A percentile compares a stretch with the other conserved stretches of the same genome.
Evolutionary conservation across 2,888 invertebrate genomes (phyloP).

Genomic region (Leptinotarsa peninsularis): DNA sequence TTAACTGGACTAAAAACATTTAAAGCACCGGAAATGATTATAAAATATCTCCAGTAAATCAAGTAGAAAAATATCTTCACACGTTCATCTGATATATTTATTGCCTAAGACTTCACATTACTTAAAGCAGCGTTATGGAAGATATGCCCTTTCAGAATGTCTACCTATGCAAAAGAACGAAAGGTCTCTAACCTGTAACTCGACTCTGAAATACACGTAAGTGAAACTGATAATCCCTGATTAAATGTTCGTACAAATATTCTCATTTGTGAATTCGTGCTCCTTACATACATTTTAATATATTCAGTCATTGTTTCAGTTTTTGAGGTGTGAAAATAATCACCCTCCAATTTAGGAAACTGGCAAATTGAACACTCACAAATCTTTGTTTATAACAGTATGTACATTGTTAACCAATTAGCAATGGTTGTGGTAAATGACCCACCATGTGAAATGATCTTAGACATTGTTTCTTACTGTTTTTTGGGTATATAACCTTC

Average conservation of each 20-base stretch:
- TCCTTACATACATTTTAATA: neutral
- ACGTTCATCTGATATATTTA: conserved; percentile 34
- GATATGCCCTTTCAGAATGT: conserved; percentile 33
- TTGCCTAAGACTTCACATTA: conserved; percentile 34
- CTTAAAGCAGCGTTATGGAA: conserved; percentile 21
- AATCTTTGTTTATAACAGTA: neutral
- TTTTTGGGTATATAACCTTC: too few relatives aligned
- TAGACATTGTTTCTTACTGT: neutral
- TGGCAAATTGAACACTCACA: neutral
- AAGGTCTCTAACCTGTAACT: conserved; percentile 32
- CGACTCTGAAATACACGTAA: conserved; percentile 28
- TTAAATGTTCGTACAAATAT: neutral
- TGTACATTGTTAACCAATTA: conserved; percentile 13
- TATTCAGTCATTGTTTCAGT: neutral
- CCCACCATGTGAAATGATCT: conserved; percentile 6
- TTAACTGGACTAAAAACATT: conserved; percentile 13
- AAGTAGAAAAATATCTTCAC: conserved; percentile 23
- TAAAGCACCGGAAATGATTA: conserved; percentile 38
- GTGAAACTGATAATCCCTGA: neutral
- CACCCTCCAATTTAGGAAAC: conserved; percentile 8
- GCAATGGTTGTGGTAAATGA: neutral
- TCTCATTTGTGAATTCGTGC: too few relatives aligned
- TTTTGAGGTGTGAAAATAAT: conserved; percentile 8
- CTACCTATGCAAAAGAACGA: conserved; percentile 25
- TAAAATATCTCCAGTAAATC: conserved; percentile 35